phyloP scores from a whole-genome alignment of 2,888 invertebrate genomes.

The Muschampia plurimacula region DNA sequence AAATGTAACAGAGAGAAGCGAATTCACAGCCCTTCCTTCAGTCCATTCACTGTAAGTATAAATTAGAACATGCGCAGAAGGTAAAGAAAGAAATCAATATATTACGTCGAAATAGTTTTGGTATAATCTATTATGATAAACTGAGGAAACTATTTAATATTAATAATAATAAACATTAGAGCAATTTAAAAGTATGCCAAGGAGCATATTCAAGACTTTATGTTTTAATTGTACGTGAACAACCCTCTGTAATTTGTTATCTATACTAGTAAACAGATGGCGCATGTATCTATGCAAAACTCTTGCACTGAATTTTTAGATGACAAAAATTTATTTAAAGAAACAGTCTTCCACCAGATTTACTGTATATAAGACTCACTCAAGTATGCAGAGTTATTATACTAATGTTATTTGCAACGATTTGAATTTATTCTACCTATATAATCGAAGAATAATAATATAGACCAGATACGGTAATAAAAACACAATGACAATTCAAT shows the following conservation, averaged over 20 bases:
- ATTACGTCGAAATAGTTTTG: background rate
- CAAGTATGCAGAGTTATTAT: too few relatives aligned
- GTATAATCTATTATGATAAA: background rate
- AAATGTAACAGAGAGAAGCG: conserved; percentile 46
- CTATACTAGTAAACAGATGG: background rate
- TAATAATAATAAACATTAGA: too few relatives aligned
- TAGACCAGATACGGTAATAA: too few relatives aligned
- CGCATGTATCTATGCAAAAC: background rate
- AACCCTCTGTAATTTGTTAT: background rate
- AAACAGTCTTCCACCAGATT: background rate
- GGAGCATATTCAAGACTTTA: too few relatives aligned
- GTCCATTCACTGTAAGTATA: conserved; percentile 23
- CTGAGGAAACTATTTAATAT: too few relatives aligned
- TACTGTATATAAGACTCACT: too few relatives aligned
- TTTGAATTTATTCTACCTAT: too few relatives aligned
- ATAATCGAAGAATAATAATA: too few relatives aligned
- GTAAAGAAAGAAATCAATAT: conserved; percentile 32
- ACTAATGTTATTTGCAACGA: too few relatives aligned
- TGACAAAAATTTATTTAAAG: background rate
- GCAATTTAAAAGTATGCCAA: too few relatives aligned
- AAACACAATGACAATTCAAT: too few relatives aligned
- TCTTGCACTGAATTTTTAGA: background rate
- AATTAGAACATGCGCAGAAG: conserved; percentile 39
- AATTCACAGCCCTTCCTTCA: conserved; percentile 62
- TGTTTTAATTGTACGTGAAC: background rate